Base-by-base conservation (phyloP, 35 echinoderm and acorn worm species). In the Apostichopus californicus region DNA sequence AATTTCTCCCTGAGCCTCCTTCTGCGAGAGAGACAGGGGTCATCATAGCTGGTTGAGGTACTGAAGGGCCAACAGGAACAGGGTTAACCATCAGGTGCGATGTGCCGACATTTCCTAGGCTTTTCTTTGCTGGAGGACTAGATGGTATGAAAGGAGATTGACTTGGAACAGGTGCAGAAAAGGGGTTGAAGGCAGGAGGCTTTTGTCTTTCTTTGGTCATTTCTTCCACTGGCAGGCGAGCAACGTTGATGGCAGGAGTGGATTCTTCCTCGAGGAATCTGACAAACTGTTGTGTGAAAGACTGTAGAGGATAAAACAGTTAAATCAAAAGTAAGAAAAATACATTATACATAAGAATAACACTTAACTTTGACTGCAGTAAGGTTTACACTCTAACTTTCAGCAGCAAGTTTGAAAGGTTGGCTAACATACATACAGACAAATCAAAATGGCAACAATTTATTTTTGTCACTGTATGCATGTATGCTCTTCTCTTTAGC, bases 251-350 rank as follows among this genome's bases (percentile, higher is more conserved):
- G 14, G 88, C 83, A 5, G 97, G 97, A 9, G 95, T 91, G 1
- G 97, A 98, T 80, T 98, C 97, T 8, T 79, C 55, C 72, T 96
- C 87, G 25, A 98, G 78, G 89, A 98, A 98, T 84, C 86, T 91
- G 18, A 98, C 97, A 90, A 98, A 98, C 64, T 94, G 93, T 77
- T 96, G 90, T 9, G 92, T 93, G 89, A 96, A 99, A 82, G 97
- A 99, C 97, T 99, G 79, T 8, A 86, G 24, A 59, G 34, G 34
- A 46, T 46, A 46, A 46, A 46, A 46, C 34, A 46, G 34, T 18
- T 55, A 81, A 55, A 88, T 57, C 56, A 24, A 63, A 5, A 95
- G 71, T 79, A 57, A 90, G n/a, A 57, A 18, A 5, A 18, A 5
- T 20, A 4, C 3, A 68, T 68, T 4, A 68, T 18, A 54, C 22